These are phyloP conservation scores for Cygnus atratus DNA, from an alignment of 2,113 vertebrate genomes.

Conservation along the genomic window DNA sequence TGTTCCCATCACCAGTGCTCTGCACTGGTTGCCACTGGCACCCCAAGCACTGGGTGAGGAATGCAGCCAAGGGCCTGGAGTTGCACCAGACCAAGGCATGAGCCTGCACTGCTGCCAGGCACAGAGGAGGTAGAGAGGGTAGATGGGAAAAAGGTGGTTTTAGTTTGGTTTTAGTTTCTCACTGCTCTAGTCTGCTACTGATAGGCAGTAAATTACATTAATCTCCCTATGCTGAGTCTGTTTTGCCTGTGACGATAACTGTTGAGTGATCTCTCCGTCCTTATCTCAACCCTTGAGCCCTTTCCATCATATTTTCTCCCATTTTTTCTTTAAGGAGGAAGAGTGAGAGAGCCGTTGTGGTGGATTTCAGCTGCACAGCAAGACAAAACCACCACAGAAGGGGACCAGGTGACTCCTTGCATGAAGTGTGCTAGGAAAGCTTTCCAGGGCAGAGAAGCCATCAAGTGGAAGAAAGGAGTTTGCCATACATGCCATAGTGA, in stretches of 20 bases:
- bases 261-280: no score
- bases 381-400: not conserved
- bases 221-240: no score
- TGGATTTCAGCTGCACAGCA: no score
- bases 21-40: not conserved
- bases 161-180: no score
- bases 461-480: not conserved
- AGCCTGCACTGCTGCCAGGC: not conserved
- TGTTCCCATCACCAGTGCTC: not conserved
- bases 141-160: no score
- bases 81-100: not conserved
- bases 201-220: no score
- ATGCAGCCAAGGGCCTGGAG: not conserved
- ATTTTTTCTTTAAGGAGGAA: no score
- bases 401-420: not conserved
- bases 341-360: no score
- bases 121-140: not conserved
- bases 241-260: no score
- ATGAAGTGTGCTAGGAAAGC: not conserved
- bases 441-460: not conserved
- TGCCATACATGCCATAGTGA: fast-evolving
- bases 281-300: no score
- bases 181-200: no score
- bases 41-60: not conserved
- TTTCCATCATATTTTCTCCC: no score